phyloP scores from a whole-genome alignment of 2,888 invertebrate genomes.

The Microplitis deprimator region DNA sequence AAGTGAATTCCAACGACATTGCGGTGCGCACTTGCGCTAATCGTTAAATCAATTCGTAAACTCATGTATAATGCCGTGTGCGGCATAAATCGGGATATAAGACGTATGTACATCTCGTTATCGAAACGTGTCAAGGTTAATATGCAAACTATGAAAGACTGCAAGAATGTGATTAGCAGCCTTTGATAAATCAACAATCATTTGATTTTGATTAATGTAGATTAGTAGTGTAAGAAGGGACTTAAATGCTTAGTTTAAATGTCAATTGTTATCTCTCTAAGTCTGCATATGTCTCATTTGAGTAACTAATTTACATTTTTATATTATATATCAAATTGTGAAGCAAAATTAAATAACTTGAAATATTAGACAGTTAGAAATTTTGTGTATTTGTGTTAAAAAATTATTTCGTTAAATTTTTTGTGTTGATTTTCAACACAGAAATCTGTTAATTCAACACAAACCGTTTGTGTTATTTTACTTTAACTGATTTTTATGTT shows the following conservation, averaged over 20 bases:
- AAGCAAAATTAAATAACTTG: too few relatives aligned
- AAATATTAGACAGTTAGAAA: too few relatives aligned
- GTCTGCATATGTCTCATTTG: too few relatives aligned
- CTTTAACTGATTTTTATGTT: too few relatives aligned
- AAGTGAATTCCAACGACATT: constrained; percentile 6
- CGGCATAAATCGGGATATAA: constrained; percentile 30
- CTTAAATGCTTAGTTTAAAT: neutral
- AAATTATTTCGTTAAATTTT: too few relatives aligned
- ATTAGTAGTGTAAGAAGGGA: constrained; percentile 5
- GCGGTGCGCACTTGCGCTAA: neutral
- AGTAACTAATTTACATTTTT: too few relatives aligned
- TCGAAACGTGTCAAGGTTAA: constrained; percentile 41
- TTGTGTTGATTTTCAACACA: too few relatives aligned
- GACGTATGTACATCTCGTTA: constrained; percentile 36
- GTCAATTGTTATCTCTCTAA: neutral
- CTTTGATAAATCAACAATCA: constrained; percentile 9
- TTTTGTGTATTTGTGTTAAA: too few relatives aligned
- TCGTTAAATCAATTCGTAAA: neutral
- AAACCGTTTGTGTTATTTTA: too few relatives aligned
- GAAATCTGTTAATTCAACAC: too few relatives aligned
- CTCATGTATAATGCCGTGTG: constrained; percentile 13
- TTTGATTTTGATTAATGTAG: constrained; percentile 12
- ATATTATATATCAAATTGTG: too few relatives aligned
- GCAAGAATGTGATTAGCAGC: constrained; percentile 36
- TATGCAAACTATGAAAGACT: constrained; percentile 15